Evolutionary conservation across 2,888 invertebrate species (phyloP).

Genomic region (Dexiosoma caninum): DNA sequence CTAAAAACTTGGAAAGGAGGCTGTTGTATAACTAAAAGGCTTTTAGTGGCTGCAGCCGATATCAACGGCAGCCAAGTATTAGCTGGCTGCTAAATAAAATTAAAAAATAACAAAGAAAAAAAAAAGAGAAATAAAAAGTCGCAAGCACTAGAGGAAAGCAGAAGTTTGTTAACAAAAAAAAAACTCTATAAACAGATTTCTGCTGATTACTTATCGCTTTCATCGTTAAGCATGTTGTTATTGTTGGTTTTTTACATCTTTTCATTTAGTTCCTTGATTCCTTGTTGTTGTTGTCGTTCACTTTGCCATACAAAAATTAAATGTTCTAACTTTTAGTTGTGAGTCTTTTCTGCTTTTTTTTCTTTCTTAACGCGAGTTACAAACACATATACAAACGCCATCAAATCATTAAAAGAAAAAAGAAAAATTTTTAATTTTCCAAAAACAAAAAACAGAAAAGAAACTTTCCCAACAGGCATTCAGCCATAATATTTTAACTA

Average conservation of each 20-base stretch:
- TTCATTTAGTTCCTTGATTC: not conserved
- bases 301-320: slow-evolving; percentile 39
- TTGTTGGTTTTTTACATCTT: not conserved
- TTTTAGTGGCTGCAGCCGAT: slow-evolving; percentile 23
- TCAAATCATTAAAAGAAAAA: slow-evolving; percentile 4
- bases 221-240: slow-evolving; percentile 27
- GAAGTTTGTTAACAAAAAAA: slow-evolving; percentile 41
- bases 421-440: slow-evolving; percentile 54
- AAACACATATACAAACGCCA: not conserved
- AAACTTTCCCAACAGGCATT: slow-evolving; percentile 57
- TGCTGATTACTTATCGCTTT: slow-evolving; percentile 56
- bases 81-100: slow-evolving; percentile 41
- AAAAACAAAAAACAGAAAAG: not conserved
- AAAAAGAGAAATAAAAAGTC: not conserved
- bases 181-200: slow-evolving; percentile 51
- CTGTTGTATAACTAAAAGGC: slow-evolving; percentile 42
- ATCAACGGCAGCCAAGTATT: slow-evolving; percentile 8
- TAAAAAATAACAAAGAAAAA: not conserved
- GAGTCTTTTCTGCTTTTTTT: not conserved
- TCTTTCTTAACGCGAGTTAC: slow-evolving; percentile 17
- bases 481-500: slow-evolving; percentile 56
- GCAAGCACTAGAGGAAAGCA: slow-evolving; percentile 23
- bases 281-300: slow-evolving; percentile 12
- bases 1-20: slow-evolving; percentile 50
- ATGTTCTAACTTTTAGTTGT: not conserved